Percentiles rank a stretch among this genome's conserved stretches.
These are phyloP conservation scores for Nyctibius grandis DNA, from an alignment of 2,797 vertebrate genomes.

Conservation along the genomic window DNA sequence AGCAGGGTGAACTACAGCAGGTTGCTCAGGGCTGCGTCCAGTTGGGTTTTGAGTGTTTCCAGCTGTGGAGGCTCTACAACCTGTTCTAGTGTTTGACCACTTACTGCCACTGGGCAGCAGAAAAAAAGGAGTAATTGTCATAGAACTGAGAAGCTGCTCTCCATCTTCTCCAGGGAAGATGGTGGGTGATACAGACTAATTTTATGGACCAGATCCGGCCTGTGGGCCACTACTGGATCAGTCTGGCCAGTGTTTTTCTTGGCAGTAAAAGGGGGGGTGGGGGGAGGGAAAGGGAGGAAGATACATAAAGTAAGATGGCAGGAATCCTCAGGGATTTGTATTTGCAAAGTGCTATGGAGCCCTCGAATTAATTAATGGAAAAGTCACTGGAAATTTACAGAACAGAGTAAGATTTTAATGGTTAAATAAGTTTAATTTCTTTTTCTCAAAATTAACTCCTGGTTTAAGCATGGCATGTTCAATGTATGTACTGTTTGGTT, in stretches of 20 bases:
- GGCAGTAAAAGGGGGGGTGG: background rate
- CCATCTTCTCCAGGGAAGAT: background rate
- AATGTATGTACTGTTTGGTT: background rate
- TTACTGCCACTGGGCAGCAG: background rate
- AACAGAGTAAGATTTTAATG: background rate
- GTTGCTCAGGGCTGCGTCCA: background rate
- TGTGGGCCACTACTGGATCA: background rate
- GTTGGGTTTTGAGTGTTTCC: background rate
- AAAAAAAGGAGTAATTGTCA: background rate
- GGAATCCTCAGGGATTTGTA: background rate
- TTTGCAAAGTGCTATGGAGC: background rate
- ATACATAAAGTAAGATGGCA: background rate
- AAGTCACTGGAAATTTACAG: background rate
- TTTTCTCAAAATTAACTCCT: background rate
- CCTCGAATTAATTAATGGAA: background rate
- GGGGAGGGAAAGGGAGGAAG: background rate
- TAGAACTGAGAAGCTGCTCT: background rate
- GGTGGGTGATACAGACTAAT: background rate
- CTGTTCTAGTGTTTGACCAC: background rate
- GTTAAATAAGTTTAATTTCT: background rate
- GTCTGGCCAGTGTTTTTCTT: background rate
- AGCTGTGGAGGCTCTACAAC: background rate
- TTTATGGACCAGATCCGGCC: background rate
- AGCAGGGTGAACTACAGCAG: background rate
- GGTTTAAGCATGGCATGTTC: background rate